These are phyloP conservation scores for Pseudomyrmex dendroicus DNA, from an alignment of 1,140 invertebrate genomes.

Conservation along the genomic window DNA sequence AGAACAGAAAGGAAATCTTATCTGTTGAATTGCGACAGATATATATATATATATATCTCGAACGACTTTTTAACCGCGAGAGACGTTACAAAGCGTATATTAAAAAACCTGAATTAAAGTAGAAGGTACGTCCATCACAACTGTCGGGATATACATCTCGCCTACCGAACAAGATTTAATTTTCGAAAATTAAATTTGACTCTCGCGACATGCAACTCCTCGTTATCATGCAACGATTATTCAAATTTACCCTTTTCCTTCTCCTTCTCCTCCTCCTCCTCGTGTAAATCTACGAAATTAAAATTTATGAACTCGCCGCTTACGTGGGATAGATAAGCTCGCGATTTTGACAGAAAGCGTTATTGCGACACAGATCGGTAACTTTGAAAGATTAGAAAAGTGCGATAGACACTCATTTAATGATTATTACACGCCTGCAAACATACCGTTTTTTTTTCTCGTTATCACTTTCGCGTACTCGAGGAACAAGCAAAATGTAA, in stretches of 20 bases:
- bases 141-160: not conserved
- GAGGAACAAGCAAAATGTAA: slow-evolving; percentile 12
- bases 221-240: slow-evolving; percentile 48
- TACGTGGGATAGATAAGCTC: not conserved
- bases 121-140: too few species aligned
- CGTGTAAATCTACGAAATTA: slow-evolving; percentile 25
- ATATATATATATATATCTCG: not conserved
- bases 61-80: not conserved
- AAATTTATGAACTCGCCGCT: slow-evolving; percentile 12
- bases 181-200: slow-evolving; percentile 12
- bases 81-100: not conserved
- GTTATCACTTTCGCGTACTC: too few species aligned
- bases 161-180: not conserved
- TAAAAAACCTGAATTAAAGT: not conserved
- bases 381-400: not conserved
- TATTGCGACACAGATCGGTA: not conserved
- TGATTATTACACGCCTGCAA: not conserved
- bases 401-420: not conserved
- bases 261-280: not conserved
- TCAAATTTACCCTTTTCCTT: not conserved
- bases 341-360: not conserved
- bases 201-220: not conserved
- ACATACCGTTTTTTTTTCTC: not conserved
- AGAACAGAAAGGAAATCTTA: slow-evolving; percentile 58
- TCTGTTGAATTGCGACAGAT: not conserved